Evolutionary conservation across 2,113 vertebrate genomes (phyloP), one percentile per base, ranked within the genome.

Genomic region (Neotragus moschatus): DNA sequence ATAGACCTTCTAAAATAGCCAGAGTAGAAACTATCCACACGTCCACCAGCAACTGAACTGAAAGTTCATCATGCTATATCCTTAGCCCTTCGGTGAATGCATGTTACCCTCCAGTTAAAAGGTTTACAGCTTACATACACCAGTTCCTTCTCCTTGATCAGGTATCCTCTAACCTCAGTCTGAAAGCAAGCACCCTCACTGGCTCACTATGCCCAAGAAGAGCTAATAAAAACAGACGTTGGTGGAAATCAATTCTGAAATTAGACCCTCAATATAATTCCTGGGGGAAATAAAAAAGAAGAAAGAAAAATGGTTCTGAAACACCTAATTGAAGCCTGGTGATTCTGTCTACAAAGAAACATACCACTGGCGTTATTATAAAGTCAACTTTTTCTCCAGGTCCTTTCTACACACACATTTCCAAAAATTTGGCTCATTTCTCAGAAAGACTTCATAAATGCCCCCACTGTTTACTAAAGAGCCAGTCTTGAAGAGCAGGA

Each of bases 261-360:
- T 25, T 30, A 75, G 86, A 55, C 33, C 33, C 73, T 55, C n/a
- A 61, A 56, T 58, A 87, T 43, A 61, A 91, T n/a, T 73, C 45
- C 51, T 11, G 23, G 25, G 3, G 14, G 1, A 5, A 51, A 45
- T 60, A n/a, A 6, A 21, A 55, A 61, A 39, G 28, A 79, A 53
- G 49, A 30, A 53, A 36, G 19, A 89, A 80, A 88, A 85, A 30
- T 43, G 60, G 16, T 81, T 75, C 56, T 17, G 7, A 92, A 60
- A 84, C 47, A 45, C 51, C 28, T 77, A 60, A 47, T 4, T 45
- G 73, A 90, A 90, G 36, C 60, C 75, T 87, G n/a, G 23, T 66
- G 49, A 49, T 13, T 80, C 58, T 93, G 53, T 81, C 95, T 87
- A 77, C 77, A 89, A 47, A 90, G 55, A 96, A 94, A 86, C n/a